These are phyloP conservation scores for Toxotes jaculatrix DNA, from an alignment of 2,113 vertebrate species.

Conservation along the genomic window DNA sequence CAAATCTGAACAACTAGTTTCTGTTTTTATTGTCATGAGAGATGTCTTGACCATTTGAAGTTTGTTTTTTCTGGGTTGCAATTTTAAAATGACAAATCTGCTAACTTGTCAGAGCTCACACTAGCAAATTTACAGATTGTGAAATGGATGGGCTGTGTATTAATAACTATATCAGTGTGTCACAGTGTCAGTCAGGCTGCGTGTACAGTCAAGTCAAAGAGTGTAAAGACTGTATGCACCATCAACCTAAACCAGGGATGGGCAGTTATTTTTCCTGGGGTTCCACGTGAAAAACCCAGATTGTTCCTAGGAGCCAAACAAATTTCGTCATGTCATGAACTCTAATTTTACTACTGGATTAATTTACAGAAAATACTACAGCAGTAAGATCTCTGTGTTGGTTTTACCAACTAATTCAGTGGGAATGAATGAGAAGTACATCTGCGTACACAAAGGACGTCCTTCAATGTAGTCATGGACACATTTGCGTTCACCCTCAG, in stretches of 20 bases:
- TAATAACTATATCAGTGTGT: conserved; percentile 18
- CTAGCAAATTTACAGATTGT: neutral
- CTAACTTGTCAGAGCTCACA: neutral
- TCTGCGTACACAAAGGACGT: too few relatives aligned
- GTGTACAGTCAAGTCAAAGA: conserved; percentile 20
- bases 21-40: neutral
- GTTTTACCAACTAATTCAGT: too few relatives aligned
- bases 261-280: too few relatives aligned
- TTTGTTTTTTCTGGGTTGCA: neutral
- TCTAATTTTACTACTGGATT: too few relatives aligned
- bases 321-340: too few relatives aligned
- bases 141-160: neutral
- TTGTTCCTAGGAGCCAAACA: too few relatives aligned
- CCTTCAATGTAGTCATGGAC: too few relatives aligned
- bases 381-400: too few relatives aligned
- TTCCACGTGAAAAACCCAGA: too few relatives aligned
- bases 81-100: neutral
- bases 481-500: too few relatives aligned
- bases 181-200: conserved; percentile 4
- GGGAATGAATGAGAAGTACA: too few relatives aligned
- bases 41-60: neutral
- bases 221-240: neutral
- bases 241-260: neutral
- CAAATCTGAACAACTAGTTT: conserved; percentile 25
- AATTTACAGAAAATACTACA: too few relatives aligned